phyloP scores from a whole-genome alignment of 2,797 vertebrate species.

The Muraenolepis orangiensis region DNA sequence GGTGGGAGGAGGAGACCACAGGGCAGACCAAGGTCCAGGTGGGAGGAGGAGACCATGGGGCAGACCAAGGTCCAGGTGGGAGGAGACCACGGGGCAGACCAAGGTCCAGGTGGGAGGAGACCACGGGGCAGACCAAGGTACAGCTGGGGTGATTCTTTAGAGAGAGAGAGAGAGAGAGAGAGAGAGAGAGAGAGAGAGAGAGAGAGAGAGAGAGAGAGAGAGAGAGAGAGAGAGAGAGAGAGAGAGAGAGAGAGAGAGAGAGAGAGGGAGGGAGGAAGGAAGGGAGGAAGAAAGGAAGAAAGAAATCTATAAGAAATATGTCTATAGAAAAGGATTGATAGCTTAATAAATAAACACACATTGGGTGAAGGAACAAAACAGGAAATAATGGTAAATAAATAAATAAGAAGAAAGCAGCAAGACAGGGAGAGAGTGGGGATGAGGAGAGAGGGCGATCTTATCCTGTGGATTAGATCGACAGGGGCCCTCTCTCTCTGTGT shows the following conservation, averaged over 20 bases:
- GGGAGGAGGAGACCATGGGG: too few relatives aligned
- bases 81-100: too few relatives aligned
- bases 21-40: too few relatives aligned
- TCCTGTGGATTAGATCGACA: conserved; percentile 32
- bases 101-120: too few relatives aligned
- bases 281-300: conserved; percentile 11
- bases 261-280: background rate
- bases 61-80: too few relatives aligned
- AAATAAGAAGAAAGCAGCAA: background rate
- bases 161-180: conserved; percentile 4
- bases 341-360: background rate
- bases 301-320: background rate
- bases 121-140: too few relatives aligned
- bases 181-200: background rate
- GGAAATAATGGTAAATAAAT: conserved; percentile 1
- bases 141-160: too few relatives aligned
- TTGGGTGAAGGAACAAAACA: background rate
- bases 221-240: conserved; percentile 3
- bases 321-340: background rate
- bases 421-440: conserved; percentile 15
- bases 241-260: conserved; percentile 25
- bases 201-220: conserved; percentile 9
- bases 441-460: conserved; percentile 31
- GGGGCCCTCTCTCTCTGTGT: conserved; percentile 30
- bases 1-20: too few relatives aligned